Base-by-base conservation (phyloP, 1,140 invertebrate genomes). In the Drosophila kohkoa region DNA sequence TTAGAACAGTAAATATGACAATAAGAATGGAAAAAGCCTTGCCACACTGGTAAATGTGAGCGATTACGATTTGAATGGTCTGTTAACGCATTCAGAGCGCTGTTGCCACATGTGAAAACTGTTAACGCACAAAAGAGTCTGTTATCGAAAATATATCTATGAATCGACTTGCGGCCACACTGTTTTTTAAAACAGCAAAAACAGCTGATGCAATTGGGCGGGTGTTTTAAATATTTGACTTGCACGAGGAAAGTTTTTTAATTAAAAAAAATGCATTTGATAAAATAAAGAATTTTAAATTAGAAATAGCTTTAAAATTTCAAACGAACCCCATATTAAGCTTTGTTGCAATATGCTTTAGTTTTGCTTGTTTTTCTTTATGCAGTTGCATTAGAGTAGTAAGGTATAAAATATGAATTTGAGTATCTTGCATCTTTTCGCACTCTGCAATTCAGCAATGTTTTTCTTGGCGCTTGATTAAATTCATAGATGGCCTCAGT, bases 381-480 rank as follows among this genome's bases (percentile, higher is more conserved):
- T 20, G 0, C 2, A 7, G 5, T 51, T 38, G 35, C 35, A n/a
- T 43, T 38, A 8, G 2, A 32, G 32, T 46, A 25, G 20, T 3
- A 20, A 5, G 1, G n/a, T 28, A 55, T 65, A 7, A 51, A 72
- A 66, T 52, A 60, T 62, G 69, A 55, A 59, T 48, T 58, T 32
- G 38, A 46, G 32, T 38, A 25, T 43, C 45, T 69, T 48, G 48
- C 69, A 55, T 30, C 55, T 70, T 20, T 10, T 5, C 16, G 38
- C 7, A 3, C 5, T n/a, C 6, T 46, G 20, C 41, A n/a, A 13
- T 46, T 51, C 52, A 13, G 13, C 54, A 25, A 41, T 15, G 41
- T 64, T 73, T 52, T 20, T 46, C 57, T 43, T 66, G 70, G 46
- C 69, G 57, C 69, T 81, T 86, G 82, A 86, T 86, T 86, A 86